Evolutionary conservation across 2,113 vertebrate genomes (phyloP).

Genomic region (Peromyscus polionotus): DNA sequence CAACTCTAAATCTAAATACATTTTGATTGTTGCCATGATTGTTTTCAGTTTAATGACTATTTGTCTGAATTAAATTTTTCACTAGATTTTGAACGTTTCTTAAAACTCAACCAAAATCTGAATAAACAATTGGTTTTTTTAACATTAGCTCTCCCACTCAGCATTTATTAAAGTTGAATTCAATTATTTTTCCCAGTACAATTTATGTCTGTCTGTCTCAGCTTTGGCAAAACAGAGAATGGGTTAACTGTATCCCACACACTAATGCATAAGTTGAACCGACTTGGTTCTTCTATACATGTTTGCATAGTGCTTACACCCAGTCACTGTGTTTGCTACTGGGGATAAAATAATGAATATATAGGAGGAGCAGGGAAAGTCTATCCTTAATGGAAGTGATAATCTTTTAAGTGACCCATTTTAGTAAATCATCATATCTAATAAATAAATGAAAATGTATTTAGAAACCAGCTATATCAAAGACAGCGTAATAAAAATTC

Average conservation of each 20-base stretch:
- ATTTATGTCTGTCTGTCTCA: neutral
- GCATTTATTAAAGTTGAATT: constrained; percentile 15
- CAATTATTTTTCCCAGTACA: neutral
- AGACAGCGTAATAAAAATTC: neutral
- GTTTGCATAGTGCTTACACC: neutral
- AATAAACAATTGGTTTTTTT: constrained; percentile 1
- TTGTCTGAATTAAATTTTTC: constrained; percentile 50
- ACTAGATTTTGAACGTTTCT: constrained; percentile 30
- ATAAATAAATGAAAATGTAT: neutral
- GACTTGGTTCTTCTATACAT: neutral
- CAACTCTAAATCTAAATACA: neutral
- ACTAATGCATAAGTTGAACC: neutral
- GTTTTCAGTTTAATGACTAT: constrained; percentile 23
- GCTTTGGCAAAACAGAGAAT: neutral
- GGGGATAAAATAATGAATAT: neutral
- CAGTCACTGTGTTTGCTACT: neutral
- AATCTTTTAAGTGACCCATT: neutral
- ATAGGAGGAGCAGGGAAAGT: neutral
- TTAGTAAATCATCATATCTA: neutral
- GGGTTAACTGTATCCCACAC: neutral
- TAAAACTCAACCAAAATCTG: neutral
- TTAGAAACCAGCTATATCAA: neutral
- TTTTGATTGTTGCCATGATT: neutral
- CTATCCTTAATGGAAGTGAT: neutral
- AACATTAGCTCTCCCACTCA: neutral